Evolutionary conservation across 23 tunicate genomes (phyloP), one percentile per base, ranked within the genome.

Genomic region (Trididemnum clinides): DNA sequence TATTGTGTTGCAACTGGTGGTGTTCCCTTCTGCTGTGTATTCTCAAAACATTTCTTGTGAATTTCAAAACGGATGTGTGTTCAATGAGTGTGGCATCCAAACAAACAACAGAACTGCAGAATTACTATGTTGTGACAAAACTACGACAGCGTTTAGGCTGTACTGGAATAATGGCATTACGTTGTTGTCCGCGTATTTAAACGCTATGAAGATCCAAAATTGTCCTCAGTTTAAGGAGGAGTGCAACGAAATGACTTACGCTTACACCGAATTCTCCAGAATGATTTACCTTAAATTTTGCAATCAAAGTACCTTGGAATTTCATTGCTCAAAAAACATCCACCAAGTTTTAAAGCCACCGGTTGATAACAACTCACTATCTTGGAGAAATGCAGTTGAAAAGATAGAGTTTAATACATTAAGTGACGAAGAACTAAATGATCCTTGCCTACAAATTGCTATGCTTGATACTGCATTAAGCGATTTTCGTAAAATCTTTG

Each of bases 381-480:
- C 12, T 36, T 33, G 20, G 38, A 23, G 30, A 31, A 23, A 7
- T 71, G 12, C 30, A 4, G 30, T 20, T 12, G n/a, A n/a, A n/a
- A 28, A n/a, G 6, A 7, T 71, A 31, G 21, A 71, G 6, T 7
- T 28, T 28, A 7, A 6, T 5, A 12, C 28, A 12, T 7, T 71
- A 4, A 31, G 30, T 33, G 39, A 7, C 7, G 38, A 71, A 7
- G 19, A 71, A 6, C n/a, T 71, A 30, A 10, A 6, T 28, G 39
- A 33, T 25, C 95, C 95, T 4, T 90, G 95, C 65, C 63, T 80
- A 25, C 95, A 90, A 33, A 86, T 90, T 0, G 89, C 90, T 15
- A 33, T 85, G 39, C 83, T 57, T 51, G 93, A 89, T 63, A 23
- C 73, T 64, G 86, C 39, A 23, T 25, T 38, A 0, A 79, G 83